Evolutionary conservation across 1,140 invertebrate species (phyloP).

Genomic region (Zaprionus inermis): DNA sequence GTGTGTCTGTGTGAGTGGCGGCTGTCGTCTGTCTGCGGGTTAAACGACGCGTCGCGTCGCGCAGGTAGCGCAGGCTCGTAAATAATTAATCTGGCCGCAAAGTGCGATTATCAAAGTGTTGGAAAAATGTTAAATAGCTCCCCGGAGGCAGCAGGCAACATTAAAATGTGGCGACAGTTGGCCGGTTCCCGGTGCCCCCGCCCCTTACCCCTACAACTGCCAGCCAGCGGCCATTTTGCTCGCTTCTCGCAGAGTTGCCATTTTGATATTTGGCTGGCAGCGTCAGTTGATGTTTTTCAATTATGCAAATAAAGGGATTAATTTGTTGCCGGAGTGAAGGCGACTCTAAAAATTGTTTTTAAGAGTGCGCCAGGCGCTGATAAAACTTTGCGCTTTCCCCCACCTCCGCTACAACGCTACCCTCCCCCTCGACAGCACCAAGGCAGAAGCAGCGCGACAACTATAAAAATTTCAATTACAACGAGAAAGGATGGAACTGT

Average conservation of each 20-base stretch:
- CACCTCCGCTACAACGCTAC: slow-evolving; percentile 4
- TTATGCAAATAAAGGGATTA: slow-evolving; percentile 83
- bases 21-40: slow-evolving; percentile 60
- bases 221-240: slow-evolving; percentile 54
- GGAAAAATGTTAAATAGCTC: slow-evolving; percentile 83
- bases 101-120: slow-evolving; percentile 83
- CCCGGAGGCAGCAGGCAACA: slow-evolving; percentile 64
- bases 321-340: slow-evolving; percentile 63
- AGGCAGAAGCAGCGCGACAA: slow-evolving; percentile 63
- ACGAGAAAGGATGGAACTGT: slow-evolving; percentile 27
- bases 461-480: slow-evolving; percentile 83
- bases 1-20: slow-evolving; percentile 28
- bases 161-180: slow-evolving; percentile 79
- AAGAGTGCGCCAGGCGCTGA: slow-evolving; percentile 68
- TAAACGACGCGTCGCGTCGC: slow-evolving; percentile 65
- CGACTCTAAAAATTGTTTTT: slow-evolving; percentile 71
- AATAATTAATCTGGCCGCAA: slow-evolving; percentile 82
- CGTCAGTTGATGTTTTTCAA: slow-evolving; percentile 78
- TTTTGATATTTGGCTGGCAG: slow-evolving; percentile 72
- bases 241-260: slow-evolving; percentile 32
- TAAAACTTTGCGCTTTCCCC: slow-evolving; percentile 50
- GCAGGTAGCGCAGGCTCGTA: slow-evolving; percentile 73
- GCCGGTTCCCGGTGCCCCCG: neutral
- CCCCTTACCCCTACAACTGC: neutral
- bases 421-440: neutral